Conservation (phyloP, 1,140 invertebrate species). For the Drosophila obscura region DNA sequence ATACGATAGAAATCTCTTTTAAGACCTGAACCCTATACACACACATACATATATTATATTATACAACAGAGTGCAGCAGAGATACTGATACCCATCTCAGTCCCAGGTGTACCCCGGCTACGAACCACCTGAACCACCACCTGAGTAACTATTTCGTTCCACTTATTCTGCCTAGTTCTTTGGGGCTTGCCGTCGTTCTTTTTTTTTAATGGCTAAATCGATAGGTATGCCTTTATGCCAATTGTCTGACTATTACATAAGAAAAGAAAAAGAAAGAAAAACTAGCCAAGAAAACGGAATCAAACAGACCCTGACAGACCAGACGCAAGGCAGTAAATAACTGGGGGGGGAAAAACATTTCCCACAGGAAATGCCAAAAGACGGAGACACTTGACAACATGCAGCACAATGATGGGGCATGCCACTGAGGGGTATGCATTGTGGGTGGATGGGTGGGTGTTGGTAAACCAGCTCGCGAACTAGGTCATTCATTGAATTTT, state of each 20-base stretch:
- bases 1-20: no score
- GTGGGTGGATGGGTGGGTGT: not conserved
- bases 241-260: conserved; percentile 64
- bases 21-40: no score
- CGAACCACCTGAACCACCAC: conserved; percentile 28
- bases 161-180: conserved; percentile 27
- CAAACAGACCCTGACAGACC: not conserved
- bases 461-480: conserved; percentile 40
- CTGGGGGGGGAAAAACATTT: conserved; percentile 30
- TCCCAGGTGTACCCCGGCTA: no score
- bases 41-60: no score
- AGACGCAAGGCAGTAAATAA: not conserved
- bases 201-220: conserved; percentile 71
- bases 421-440: not conserved
- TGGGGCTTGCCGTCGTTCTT: conserved; percentile 15
- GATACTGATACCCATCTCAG: not conserved
- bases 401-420: not conserved
- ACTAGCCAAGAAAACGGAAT: conserved; percentile 1
- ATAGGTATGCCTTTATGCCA: conserved; percentile 57
- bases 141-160: conserved; percentile 43
- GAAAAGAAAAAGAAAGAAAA: conserved; percentile 33
- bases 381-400: conserved; percentile 38
- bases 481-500: conserved; percentile 83
- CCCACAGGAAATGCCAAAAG: conserved; percentile 53
- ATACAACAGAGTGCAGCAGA: no score